These are phyloP conservation scores for Eupelmus urozonus DNA, from an alignment of 2,888 invertebrate species.

Conservation along the genomic window DNA sequence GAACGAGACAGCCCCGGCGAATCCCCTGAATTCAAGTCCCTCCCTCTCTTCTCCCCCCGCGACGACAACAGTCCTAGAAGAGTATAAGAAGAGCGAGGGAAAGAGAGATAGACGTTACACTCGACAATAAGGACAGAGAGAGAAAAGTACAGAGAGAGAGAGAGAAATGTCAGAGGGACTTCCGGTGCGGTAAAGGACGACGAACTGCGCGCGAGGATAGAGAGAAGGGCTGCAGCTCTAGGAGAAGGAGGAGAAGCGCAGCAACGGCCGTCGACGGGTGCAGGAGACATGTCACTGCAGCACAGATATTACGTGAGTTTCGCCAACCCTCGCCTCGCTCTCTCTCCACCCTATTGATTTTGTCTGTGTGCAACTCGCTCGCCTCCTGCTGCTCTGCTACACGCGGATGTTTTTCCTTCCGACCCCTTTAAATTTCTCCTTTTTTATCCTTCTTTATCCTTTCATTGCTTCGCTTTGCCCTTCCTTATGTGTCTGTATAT, in stretches of 20 bases:
- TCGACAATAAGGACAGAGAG: slow-evolving; percentile 3
- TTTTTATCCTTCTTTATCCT: background rate
- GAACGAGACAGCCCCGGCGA: background rate
- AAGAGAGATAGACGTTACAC: background rate
- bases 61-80: background rate
- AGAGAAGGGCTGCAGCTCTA: background rate
- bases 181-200: slow-evolving; percentile 32
- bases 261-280: slow-evolving; percentile 52
- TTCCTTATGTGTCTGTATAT: background rate
- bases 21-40: background rate
- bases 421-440: background rate
- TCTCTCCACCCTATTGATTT: slow-evolving; percentile 25
- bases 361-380: background rate
- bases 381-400: background rate
- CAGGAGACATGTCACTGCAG: slow-evolving; percentile 74
- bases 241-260: background rate
- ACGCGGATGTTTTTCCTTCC: background rate
- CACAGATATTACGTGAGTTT: slow-evolving; percentile 76
- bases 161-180: slow-evolving; percentile 39
- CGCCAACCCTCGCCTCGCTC: background rate
- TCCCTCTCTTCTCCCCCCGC: no score
- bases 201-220: background rate
- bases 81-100: background rate
- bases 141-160: background rate
- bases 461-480: background rate